A percentile compares a stretch with the other conserved stretches of the same genome.
These are phyloP conservation scores for Drosophila conformis DNA, from an alignment of 2,888 invertebrate species.

Conservation along the genomic window DNA sequence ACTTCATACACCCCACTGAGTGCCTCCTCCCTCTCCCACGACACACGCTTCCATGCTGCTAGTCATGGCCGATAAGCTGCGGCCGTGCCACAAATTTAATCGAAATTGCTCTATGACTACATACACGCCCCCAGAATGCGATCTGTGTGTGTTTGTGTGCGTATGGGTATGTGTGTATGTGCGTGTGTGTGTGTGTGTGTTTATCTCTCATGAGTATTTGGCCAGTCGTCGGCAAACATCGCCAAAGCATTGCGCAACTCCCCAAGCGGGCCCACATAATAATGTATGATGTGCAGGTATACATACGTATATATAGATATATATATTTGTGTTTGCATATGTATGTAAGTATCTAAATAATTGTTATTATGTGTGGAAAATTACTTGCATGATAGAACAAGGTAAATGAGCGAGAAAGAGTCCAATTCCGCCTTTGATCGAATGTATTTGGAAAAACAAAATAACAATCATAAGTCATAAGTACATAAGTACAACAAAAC, in stretches of 20 bases:
- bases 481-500: not conserved
- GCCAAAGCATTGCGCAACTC: slow-evolving; percentile 2
- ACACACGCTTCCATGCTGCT: not conserved
- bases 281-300: not conserved
- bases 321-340: not conserved
- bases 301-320: not conserved
- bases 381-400: not conserved
- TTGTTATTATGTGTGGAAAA: slow-evolving; percentile 1
- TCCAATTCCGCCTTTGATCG: not conserved
- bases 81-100: slow-evolving; percentile 56
- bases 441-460: not conserved
- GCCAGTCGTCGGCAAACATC: slow-evolving; percentile 30
- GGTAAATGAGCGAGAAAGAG: not conserved
- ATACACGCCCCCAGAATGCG: slow-evolving; percentile 4
- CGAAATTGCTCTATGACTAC: slow-evolving; percentile 38
- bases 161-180: not conserved
- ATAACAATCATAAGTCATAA: not conserved
- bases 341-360: not conserved
- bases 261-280: not conserved
- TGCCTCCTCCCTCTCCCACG: not conserved
- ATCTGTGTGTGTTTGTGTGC: not conserved
- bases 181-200: not conserved
- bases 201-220: slow-evolving; percentile 12
- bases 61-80: slow-evolving; percentile 44
- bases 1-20: not conserved